A percentile compares a stretch with the other conserved stretches of the same genome.
These are phyloP conservation scores for Atethmia centrago DNA, from an alignment of 2,888 invertebrate species.

Conservation along the genomic window DNA sequence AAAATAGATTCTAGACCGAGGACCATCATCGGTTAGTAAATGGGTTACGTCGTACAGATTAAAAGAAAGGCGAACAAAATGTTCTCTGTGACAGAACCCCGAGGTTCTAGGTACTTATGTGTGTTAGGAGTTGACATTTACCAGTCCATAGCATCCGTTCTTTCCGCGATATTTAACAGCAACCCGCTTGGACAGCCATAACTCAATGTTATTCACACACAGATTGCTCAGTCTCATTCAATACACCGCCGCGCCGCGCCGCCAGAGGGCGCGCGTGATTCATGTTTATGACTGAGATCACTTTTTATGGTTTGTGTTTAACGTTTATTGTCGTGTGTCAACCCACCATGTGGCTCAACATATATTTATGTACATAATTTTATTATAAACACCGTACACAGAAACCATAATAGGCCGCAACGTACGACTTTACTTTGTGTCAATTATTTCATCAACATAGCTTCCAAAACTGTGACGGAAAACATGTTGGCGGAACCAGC, in stretches of 20 bases:
- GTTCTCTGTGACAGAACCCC: background rate
- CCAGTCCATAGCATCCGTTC: slow-evolving; percentile 9
- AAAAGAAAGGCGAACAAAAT: background rate
- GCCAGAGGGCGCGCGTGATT: slow-evolving; percentile 41
- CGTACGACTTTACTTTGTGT: too few relatives aligned
- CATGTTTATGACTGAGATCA: slow-evolving; percentile 35
- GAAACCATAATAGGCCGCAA: too few relatives aligned
- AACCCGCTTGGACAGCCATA: background rate
- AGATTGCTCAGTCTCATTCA: slow-evolving; percentile 39
- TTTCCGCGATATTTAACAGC: slow-evolving; percentile 33
- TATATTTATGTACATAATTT: slow-evolving; percentile 9
- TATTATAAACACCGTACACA: background rate
- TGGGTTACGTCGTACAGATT: background rate
- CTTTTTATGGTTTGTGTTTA: slow-evolving; percentile 35
- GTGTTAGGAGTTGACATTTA: background rate
- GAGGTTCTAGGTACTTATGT: background rate
- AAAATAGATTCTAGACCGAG: background rate
- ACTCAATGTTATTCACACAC: slow-evolving; percentile 30
- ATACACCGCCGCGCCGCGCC: background rate
- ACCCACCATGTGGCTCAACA: background rate
- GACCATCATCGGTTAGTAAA: background rate
- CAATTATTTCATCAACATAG: too few relatives aligned
- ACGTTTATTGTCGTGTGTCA: slow-evolving; percentile 18
- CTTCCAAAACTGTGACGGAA: too few relatives aligned
- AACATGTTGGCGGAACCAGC: too few relatives aligned